Base-by-base conservation (phyloP, 2,113 vertebrate genomes). In the Pelobates fuscus region DNA sequence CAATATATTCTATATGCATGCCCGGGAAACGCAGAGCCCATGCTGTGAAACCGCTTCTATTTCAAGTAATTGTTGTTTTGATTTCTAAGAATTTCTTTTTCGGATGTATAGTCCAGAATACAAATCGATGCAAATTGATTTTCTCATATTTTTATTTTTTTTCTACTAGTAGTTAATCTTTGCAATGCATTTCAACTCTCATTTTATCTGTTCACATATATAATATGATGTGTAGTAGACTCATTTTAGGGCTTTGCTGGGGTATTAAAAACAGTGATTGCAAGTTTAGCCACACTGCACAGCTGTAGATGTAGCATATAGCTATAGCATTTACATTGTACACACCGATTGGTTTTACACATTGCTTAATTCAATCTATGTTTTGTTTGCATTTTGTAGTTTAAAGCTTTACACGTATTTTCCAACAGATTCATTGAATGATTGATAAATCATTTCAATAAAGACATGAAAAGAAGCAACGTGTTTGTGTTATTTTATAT, bases 41-140 rank as follows among this genome's bases (percentile, higher is more conserved):
- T 73, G 60, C 46, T 66, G 62, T 57, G 61, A 65, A 60, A 24
- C 23, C 24, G 60, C 70, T 30, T 52, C 24, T 72, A 21, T 26
- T 52, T 30, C 26, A n/a, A 62, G 59, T 72, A 72, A 72, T 72
- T 72, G 59, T 63, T 55, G 62, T 64, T 73, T 73, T 64, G 60
- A 64, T 73, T 64, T 73, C 60, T 29, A 73, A 52, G 60, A 63
- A 52, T 73, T 74, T 64, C 10, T 29, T 65, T 49, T 65, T 25
- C n/a, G 71, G 18, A 66, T 57, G 62, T 58, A 21, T 60, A 57
- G 54, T 18, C 17, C 30, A 26, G 32, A 74, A 58, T 66, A 74
- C 71, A 74, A 74, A 74, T 74, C 64, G 46, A 58, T 58, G 62
- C 66, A 57, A 65, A 74, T 74, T 66, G 49, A 74, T 74, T 74